Evolutionary conservation across 2,113 vertebrate species (phyloP), one percentile per base, ranked within the genome.

Genomic region (Taurulus bubalis): DNA sequence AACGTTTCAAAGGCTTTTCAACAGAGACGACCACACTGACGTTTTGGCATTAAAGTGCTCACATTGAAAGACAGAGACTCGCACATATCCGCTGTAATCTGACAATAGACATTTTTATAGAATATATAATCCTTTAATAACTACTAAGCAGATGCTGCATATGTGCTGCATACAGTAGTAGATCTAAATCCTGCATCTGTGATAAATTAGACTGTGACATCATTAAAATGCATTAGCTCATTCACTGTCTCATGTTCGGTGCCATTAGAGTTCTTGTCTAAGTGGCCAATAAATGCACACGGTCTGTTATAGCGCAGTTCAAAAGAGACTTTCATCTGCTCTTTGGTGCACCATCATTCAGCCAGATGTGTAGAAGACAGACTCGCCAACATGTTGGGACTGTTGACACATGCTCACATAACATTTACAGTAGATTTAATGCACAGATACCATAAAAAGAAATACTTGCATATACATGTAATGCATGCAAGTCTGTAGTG

Each of bases 181-280:
- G 22, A 45, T 66, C 9, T 58, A 75, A 71, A 83, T 32, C 36
- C 72, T 77, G 38, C 24, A 81, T 80, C 18, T 22, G 49, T 14
- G 73, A 16, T 26, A 38, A 58, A 15, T 60, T 45, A 49, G 26
- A 69, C 42, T 42, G 8, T 58, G 67, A 30, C 59, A 40, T 58
- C 34, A 73, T 59, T 51, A 51, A 65, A 75, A 67, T 3, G 6
- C 72, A 79, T 72, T 30, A 69, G 14, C 38, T 58, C 14, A 10
- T 56, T 75, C 49, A 67, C 24, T 38, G 34, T 81, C 79, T 80
- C 1, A n/a, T 81, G 58, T 55, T 45, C 16, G 24, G 51, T 83
- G 60, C 65, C 22, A 64, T 69, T 75, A 51, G 60, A 63, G 58
- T 66, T 60, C 2, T 3, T 28, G 36, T 73, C 34, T 62, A 24